phyloP scores from a whole-genome alignment of 2,113 vertebrate genomes.

The Pygoscelis antarcticus region DNA sequence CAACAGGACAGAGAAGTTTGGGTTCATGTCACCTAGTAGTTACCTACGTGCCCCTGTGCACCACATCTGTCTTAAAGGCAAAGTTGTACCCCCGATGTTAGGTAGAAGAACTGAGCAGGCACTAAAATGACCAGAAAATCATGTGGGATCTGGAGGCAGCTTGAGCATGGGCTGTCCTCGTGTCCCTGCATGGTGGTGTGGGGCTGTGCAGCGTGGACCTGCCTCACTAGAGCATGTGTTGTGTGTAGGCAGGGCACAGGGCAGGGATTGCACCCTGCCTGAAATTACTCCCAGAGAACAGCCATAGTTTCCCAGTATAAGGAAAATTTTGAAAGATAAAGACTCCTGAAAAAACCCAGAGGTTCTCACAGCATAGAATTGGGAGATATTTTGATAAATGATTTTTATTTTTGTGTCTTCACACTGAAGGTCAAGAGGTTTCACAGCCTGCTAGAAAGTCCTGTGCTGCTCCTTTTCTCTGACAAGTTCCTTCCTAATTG shows the following conservation, averaged over 20 bases:
- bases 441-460: background rate
- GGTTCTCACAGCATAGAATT: background rate
- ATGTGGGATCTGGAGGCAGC: background rate
- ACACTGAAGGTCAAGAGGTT: background rate
- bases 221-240: background rate
- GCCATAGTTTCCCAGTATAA: background rate
- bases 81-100: background rate
- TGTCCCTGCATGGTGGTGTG: rapidly evolving
- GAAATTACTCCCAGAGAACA: background rate
- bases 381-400: background rate
- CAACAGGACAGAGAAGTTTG: background rate
- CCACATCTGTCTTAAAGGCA: background rate
- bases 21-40: background rate
- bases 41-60: background rate
- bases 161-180: background rate
- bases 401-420: background rate
- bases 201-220: rapidly evolving
- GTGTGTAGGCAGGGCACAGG: background rate
- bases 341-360: background rate
- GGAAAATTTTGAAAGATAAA: background rate
- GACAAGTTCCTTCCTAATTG: background rate
- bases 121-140: background rate
- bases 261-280: rapidly evolving
- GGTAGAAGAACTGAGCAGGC: background rate
- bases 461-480: background rate